Conservation (phyloP, 2,113 vertebrate species). For the Datnioides undecimradiatus region DNA sequence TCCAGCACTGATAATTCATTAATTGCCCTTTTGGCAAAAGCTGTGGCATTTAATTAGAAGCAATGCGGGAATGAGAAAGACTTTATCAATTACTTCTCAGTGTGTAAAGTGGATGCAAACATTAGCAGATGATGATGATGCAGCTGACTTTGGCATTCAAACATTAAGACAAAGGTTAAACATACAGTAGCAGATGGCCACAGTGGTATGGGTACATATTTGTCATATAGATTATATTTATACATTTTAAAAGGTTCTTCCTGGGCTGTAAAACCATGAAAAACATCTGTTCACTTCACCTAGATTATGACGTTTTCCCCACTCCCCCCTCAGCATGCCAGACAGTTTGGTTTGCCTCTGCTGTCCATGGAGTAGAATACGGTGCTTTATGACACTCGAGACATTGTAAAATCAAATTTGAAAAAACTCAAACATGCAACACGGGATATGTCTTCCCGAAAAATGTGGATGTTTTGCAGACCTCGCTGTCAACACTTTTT, state of each 20-base stretch:
- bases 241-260: background rate
- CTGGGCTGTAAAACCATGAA: background rate
- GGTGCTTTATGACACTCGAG: background rate
- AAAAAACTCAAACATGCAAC: background rate
- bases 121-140: constrained; percentile 30
- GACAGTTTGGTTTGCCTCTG: background rate
- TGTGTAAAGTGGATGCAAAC: constrained; percentile 33
- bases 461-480: background rate
- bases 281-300: background rate
- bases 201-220: background rate
- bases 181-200: background rate
- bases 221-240: background rate
- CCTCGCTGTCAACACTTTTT: background rate
- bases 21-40: constrained; percentile 67
- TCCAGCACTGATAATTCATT: constrained; percentile 58
- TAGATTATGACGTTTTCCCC: background rate
- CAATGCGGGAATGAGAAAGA: constrained; percentile 42
- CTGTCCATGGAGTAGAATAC: background rate
- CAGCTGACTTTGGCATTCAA: constrained; percentile 6
- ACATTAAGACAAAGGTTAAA: constrained; percentile 21
- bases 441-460: background rate
- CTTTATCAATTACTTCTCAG: constrained; percentile 50
- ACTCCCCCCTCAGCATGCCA: background rate
- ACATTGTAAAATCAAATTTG: background rate
- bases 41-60: constrained; percentile 66